Evolutionary conservation across 2,797 vertebrate species (phyloP).

Genomic region (Crotalus adamanteus): DNA sequence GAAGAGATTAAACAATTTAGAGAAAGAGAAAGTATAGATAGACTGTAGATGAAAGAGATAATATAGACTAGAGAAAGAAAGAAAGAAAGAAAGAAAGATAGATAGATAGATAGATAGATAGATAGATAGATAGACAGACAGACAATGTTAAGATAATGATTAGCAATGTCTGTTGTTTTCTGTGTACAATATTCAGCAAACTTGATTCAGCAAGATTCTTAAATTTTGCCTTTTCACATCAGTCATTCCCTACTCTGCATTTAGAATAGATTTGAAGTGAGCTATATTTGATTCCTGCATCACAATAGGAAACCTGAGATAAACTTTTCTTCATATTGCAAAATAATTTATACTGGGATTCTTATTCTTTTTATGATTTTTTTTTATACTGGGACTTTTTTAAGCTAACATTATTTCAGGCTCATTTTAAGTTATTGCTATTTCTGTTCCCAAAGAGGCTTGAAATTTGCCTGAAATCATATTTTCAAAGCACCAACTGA

Average conservation of each 20-base stretch:
- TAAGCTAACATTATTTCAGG: neutral
- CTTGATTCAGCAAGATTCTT: neutral
- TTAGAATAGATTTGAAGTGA: neutral
- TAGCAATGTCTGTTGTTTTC: neutral
- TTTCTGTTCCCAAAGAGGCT: neutral
- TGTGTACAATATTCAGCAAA: neutral
- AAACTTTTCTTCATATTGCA: neutral
- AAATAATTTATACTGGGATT: conserved; percentile 7
- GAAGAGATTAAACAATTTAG: neutral
- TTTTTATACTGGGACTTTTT: neutral
- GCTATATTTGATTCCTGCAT: neutral
- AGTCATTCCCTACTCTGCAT: neutral
- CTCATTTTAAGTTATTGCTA: neutral
- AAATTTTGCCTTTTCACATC: neutral
- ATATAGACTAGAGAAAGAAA: neutral
- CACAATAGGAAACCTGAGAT: neutral
- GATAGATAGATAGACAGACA: neutral
- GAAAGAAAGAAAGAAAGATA: too few species aligned
- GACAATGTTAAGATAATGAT: neutral
- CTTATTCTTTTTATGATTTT: neutral
- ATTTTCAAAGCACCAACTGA: conserved; percentile 28
- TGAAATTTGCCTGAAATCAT: conserved; percentile 42
- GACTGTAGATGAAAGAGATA: neutral
- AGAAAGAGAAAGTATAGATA: neutral
- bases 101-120: too few species aligned